Conservation (phyloP, 2,113 vertebrate species). For the Nesogale talazaci region DNA sequence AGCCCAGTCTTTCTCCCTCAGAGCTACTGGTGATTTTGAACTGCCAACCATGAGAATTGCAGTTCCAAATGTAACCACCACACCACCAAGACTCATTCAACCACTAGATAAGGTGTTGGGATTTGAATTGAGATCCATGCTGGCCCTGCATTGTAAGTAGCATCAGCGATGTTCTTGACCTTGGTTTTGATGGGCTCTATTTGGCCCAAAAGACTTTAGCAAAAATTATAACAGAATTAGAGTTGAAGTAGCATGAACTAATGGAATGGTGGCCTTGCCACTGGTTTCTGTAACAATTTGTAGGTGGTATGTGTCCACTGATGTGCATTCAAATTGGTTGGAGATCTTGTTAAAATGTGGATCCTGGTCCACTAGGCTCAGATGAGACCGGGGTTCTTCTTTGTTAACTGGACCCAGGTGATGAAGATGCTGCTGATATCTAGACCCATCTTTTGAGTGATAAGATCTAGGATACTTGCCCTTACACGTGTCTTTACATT, state of each 20-base stretch:
- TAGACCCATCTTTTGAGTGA: background rate
- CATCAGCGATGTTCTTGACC: background rate
- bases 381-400: background rate
- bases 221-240: background rate
- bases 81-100: too few species aligned
- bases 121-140: background rate
- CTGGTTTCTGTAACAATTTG: background rate
- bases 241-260: background rate
- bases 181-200: background rate
- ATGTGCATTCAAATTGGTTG: background rate
- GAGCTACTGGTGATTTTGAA: too few species aligned
- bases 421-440: too few species aligned
- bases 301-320: background rate
- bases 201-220: background rate
- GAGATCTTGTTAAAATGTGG: background rate
- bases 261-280: background rate
- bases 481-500: background rate
- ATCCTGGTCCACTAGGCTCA: background rate
- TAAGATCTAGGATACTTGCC: background rate
- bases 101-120: background rate
- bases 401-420: background rate
- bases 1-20: too few species aligned
- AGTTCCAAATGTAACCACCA: too few species aligned
- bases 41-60: too few species aligned
- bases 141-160: background rate